These are phyloP conservation scores for Ricordea florida DNA, from an alignment of 92 coral and sea anemone species.

Conservation along the genomic window DNA sequence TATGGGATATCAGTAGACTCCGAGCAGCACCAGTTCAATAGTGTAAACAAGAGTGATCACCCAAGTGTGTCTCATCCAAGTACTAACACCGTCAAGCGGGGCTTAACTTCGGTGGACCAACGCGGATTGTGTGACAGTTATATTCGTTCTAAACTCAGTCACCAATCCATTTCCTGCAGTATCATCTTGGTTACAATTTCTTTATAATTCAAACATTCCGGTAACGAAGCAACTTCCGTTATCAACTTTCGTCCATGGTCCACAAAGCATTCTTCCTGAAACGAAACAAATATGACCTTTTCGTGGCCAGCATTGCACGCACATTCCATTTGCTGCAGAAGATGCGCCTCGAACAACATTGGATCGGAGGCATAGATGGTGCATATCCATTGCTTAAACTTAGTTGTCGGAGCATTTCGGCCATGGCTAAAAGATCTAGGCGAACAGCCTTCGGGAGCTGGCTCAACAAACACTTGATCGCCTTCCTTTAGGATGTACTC, in stretches of 20 bases:
- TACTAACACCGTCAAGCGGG: too few relatives aligned
- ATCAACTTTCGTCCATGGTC: conserved; percentile 52
- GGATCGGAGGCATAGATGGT: neutral
- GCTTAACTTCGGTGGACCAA: too few relatives aligned
- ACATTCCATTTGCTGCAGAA: conserved; percentile 11
- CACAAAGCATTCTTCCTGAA: conserved; percentile 24
- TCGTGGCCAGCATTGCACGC: conserved; percentile 24
- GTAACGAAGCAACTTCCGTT: too few relatives aligned
- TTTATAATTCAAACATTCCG: too few relatives aligned
- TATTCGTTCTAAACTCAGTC: too few relatives aligned
- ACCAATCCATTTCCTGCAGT: too few relatives aligned
- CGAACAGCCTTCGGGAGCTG: neutral
- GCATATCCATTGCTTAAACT: conserved; percentile 28
- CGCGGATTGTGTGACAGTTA: too few relatives aligned
- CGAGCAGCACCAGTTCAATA: too few relatives aligned
- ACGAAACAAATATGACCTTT: conserved; percentile 27
- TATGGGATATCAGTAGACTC: too few relatives aligned
- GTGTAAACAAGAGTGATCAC: too few relatives aligned
- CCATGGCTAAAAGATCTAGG: conserved; percentile 42
- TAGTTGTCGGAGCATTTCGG: conserved; percentile 4
- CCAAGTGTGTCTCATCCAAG: too few relatives aligned
- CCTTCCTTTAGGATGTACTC: conserved; percentile 67
- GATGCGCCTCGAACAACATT: conserved; percentile 4
- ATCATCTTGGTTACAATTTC: too few relatives aligned
- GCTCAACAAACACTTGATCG: conserved; percentile 70